Conservation (phyloP, 2,888 invertebrate species). For the Sabatieria punctata region DNA sequence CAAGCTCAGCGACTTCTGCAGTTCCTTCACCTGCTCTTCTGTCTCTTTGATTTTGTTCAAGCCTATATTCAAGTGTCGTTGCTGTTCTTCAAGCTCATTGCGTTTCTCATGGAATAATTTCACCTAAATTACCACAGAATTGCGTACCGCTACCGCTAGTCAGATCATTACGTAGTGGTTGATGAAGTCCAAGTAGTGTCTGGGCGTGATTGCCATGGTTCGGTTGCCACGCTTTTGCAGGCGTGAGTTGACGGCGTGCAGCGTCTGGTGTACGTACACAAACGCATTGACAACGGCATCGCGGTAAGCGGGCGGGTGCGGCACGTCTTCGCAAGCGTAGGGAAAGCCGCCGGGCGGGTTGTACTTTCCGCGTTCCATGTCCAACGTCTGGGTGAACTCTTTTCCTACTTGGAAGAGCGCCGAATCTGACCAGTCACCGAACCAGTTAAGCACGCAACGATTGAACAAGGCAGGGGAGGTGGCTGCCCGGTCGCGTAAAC, state of each 20-base stretch:
- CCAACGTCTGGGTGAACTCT: slow-evolving; percentile 86
- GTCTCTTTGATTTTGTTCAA: slow-evolving; percentile 97
- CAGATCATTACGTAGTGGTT: slow-evolving; percentile 62
- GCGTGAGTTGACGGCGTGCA: neutral
- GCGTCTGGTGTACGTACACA: slow-evolving; percentile 76
- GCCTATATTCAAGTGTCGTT: slow-evolving; percentile 93
- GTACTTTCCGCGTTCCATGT: slow-evolving; percentile 71
- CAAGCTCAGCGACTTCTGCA: slow-evolving; percentile 84
- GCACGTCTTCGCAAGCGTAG: slow-evolving; percentile 47
- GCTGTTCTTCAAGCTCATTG: slow-evolving; percentile 93
- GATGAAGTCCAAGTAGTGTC: slow-evolving; percentile 96
- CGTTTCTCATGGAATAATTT: slow-evolving; percentile 92
- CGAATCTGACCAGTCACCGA: slow-evolving; percentile 97
- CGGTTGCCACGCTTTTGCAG: slow-evolving; percentile 55
- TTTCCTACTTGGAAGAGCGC: slow-evolving; percentile 51
- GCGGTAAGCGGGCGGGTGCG: slow-evolving; percentile 32
- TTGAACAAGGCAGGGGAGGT: slow-evolving; percentile 98
- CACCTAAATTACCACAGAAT: slow-evolving; percentile 34
- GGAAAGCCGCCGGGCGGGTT: slow-evolving; percentile 76
- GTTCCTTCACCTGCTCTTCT: slow-evolving; percentile 95
- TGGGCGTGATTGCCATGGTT: slow-evolving; percentile 94
- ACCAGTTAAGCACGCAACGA: slow-evolving; percentile 97
- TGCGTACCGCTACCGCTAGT: neutral
- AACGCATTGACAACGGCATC: slow-evolving; percentile 97
- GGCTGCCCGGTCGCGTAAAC: slow-evolving; percentile 89